Evolutionary conservation across 2,113 vertebrate genomes (phyloP), one percentile per base, ranked within the genome.

Genomic region (Rhagologus leucostigma): DNA sequence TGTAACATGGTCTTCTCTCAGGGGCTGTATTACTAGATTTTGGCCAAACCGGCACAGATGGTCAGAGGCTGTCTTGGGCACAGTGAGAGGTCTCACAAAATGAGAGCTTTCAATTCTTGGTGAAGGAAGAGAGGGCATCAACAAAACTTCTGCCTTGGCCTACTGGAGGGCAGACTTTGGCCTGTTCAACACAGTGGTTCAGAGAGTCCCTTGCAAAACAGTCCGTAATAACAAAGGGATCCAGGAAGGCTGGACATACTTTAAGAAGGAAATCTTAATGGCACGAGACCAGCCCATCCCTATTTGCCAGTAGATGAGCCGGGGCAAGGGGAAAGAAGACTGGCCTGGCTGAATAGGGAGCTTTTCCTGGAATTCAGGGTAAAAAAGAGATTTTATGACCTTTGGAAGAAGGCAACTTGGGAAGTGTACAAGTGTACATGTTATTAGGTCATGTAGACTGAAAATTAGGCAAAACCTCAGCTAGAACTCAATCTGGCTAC

Each of bases 291-390:
- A 20, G 23, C 60, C 16, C 29, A 57, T 46, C 6, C 23, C 23
- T 65, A n/a, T 33, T 50, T 81, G 68, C 23, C 1, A 4, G 24
- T 59, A 52, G 27, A 50, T 0, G 2, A 52, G 33, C 35, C 0
- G 3, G 29, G 16, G 7, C 12, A 13, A 13, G 39, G 47, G 46
- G 15, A 24, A 88, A 64, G 44, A 64, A 49, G 24, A 13, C 24
- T 63, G 33, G 17, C 12, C 42, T 56, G 67, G 14, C 26, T 80
- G 32, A 42, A 49, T 7, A 56, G 11, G 9, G 17, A 15, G 35
- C 13, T 35, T 71, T 49, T 26, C 13, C 49, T 56, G 16, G 14
- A 65, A 64, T 15, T 42, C 42, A 57, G 12, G 4, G 4, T 47
- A 21, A 71, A 65, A 73, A 57, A 22, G 7, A 42, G 26, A 37